A percentile compares a stretch with the other conserved stretches of the same genome.
These are phyloP conservation scores for Netelia inedita DNA, from an alignment of 2,888 invertebrate species.

Conservation along the genomic window DNA sequence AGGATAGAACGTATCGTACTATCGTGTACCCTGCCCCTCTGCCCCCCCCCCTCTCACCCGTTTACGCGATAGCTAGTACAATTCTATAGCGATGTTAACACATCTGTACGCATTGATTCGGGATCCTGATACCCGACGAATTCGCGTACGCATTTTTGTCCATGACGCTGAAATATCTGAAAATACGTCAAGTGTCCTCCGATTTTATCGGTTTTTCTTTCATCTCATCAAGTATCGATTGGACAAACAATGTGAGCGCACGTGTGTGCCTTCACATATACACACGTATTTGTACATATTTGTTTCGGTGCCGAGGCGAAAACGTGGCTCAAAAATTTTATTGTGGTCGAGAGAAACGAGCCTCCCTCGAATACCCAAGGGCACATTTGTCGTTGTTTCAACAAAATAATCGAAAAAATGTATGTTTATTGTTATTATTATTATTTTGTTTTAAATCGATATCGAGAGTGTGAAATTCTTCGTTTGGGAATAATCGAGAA, in stretches of 20 bases:
- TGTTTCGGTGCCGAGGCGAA: no score
- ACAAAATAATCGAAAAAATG: background rate
- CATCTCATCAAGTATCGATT: background rate
- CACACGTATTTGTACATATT: no score
- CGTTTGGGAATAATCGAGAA: no score
- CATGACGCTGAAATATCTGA: conserved; percentile 18
- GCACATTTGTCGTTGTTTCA: background rate
- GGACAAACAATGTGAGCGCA: no score
- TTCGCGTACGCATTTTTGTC: background rate
- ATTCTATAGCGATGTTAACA: conserved; percentile 51
- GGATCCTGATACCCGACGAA: background rate
- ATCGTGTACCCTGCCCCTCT: conserved; percentile 43
- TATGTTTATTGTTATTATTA: no score
- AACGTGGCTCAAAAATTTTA: no score
- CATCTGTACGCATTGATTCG: background rate
- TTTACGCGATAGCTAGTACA: conserved; percentile 66
- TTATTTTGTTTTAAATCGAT: no score
- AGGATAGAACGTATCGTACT: conserved; percentile 47
- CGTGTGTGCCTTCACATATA: no score
- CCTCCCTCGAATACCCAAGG: background rate
- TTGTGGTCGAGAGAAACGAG: background rate
- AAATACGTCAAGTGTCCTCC: conserved; percentile 12
- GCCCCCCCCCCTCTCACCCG: conserved; percentile 45
- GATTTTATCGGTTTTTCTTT: conserved; percentile 24
- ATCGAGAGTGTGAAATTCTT: no score